These are phyloP conservation scores for Stegostoma tigrinum DNA, from an alignment of 2,113 vertebrate species.

Conservation along the genomic window DNA sequence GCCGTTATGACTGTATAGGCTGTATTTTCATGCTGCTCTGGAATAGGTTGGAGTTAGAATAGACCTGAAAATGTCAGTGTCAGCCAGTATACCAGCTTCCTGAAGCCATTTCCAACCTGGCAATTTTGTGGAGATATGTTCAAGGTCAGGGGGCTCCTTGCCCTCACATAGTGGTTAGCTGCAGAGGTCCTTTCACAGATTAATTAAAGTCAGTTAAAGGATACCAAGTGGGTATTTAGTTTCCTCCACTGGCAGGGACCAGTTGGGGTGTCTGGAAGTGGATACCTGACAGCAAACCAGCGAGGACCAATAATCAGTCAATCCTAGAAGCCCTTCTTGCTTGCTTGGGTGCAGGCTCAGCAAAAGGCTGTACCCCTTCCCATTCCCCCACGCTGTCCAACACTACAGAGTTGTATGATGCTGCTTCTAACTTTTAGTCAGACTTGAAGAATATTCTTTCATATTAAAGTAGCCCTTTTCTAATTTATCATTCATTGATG, in stretches of 20 bases:
- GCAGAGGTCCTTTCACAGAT: neutral
- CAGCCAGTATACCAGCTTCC: neutral
- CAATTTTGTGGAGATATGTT: neutral
- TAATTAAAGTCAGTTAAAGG: neutral
- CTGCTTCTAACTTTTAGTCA: neutral
- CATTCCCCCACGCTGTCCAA: neutral
- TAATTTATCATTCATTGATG: neutral
- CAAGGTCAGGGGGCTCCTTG: neutral
- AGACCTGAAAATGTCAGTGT: neutral
- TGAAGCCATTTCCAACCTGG: neutral
- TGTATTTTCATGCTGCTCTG: neutral
- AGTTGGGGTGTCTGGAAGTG: neutral
- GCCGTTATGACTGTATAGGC: neutral
- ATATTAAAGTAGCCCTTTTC: neutral
- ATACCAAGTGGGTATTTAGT: neutral
- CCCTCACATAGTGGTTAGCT: neutral
- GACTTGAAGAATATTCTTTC: neutral
- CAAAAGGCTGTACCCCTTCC: neutral
- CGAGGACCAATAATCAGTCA: neutral
- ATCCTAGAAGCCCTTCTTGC: neutral
- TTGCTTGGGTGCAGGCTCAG: neutral
- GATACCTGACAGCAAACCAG: neutral
- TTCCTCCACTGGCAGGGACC: neutral
- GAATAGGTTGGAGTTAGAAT: too few species aligned
- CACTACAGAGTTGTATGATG: neutral